These are phyloP conservation scores for Sebastes steindachneri DNA, from an alignment of 2,797 vertebrate species.

Conservation along the genomic window DNA sequence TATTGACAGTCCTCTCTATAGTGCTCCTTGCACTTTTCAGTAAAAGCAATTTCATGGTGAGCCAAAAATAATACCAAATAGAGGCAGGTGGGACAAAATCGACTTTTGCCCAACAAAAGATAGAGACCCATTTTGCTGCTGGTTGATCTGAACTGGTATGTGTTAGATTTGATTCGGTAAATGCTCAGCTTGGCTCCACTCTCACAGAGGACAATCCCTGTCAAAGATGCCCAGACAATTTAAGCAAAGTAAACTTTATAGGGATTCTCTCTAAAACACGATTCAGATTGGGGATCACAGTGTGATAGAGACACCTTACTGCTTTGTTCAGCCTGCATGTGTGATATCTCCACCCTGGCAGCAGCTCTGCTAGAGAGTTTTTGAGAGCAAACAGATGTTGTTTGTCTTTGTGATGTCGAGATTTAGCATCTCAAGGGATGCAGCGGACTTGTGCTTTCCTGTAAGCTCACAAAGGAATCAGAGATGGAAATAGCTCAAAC, in stretches of 20 bases:
- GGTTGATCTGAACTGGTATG: neutral
- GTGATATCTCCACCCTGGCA: constrained; percentile 59
- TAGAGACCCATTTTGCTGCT: neutral
- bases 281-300: constrained; percentile 48
- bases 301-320: constrained; percentile 55
- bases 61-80: constrained; percentile 7
- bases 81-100: constrained; percentile 3
- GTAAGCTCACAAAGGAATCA: constrained; percentile 73
- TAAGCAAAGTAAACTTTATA: constrained; percentile 50
- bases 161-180: constrained; percentile 1
- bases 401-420: constrained; percentile 84
- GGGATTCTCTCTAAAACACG: constrained; percentile 39
- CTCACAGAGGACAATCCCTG: neutral
- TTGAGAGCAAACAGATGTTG: constrained; percentile 85
- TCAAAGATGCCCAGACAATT: constrained; percentile 22
- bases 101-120: constrained; percentile 1
- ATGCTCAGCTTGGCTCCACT: constrained; percentile 22
- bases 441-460: constrained; percentile 73
- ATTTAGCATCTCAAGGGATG: constrained; percentile 81
- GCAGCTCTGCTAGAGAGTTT: constrained; percentile 68
- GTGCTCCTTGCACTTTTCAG: constrained; percentile 2
- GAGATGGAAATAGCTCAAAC: constrained; percentile 69
- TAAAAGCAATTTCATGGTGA: constrained; percentile 22
- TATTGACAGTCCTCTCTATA: constrained; percentile 13
- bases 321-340: constrained; percentile 63